Evolutionary conservation across 2,113 vertebrate species (phyloP), one percentile per base, ranked within the genome.

Genomic region (Myrmecophaga tridactyla): DNA sequence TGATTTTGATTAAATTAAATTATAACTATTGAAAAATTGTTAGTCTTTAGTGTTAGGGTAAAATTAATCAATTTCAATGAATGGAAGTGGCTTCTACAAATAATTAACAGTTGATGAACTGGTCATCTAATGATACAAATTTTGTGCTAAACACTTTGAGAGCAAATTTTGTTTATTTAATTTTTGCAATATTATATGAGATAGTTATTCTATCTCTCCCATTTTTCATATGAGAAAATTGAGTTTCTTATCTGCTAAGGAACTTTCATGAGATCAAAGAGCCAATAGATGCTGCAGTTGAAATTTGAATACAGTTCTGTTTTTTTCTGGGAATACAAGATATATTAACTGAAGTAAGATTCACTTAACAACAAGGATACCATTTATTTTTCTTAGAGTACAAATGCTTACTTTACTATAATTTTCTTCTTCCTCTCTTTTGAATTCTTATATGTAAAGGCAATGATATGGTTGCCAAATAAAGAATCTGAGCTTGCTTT

Each of bases 401-500:
- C 48, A 86, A 62, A 41, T 56, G 12, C 25, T 46, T 92, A 76
- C 43, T 95, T 90, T 85, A 41, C 63, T 84, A 62, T 53, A 81
- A 76, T 87, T 48, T 84, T 80, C 10, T 60, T 39, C 34, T 29
- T 78, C 27, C 34, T 48, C 4, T 92, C 89, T 86, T 56, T 60
- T 87, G 21, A 92, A 65, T 70, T 41, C 4, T 51, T 48, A 53
- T 34, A n/a, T 73, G 73, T 92, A 34, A 7, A 90, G 31, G 62
- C 17, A 36, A 39, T 70, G 58, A 84, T 67, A 53, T 6, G 4
- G 4, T 36, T 89, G 73, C 31, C 7, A 76, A 96, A 73, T 56
- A 77, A 34, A 86, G n/a, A 95, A 72, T 17, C 3, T 87, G 31
- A 87, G 80, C 5, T 81, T 76, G 21, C n/a, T 88, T 88, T 94